A percentile compares a stretch with the other conserved stretches of the same genome.
phyloP scores from a whole-genome alignment of 2,113 vertebrate genomes.

The Ovis canadensis region DNA sequence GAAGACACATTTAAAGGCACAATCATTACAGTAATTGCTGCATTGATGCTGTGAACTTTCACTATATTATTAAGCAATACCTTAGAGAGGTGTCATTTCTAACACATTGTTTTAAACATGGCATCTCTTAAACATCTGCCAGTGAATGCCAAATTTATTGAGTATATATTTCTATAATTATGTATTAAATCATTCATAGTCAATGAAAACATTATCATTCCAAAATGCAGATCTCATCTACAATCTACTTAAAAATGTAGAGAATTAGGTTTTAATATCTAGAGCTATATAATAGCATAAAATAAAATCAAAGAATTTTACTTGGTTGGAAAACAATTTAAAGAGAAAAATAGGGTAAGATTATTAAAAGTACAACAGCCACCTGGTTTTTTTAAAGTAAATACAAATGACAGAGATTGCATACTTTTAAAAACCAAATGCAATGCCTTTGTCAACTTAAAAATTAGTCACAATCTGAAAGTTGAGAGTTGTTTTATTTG shows the following conservation, averaged over 20 bases:
- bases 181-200: background rate
- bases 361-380: background rate
- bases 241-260: background rate
- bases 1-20: constrained; percentile 66
- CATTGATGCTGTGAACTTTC: constrained; percentile 70
- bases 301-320: background rate
- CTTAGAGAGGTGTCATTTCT: constrained; percentile 55
- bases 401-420: background rate
- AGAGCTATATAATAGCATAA: background rate
- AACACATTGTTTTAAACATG: constrained; percentile 60
- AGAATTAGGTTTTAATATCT: background rate
- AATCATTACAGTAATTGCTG: constrained; percentile 72
- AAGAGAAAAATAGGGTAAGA: background rate
- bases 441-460: background rate
- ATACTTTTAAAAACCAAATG: background rate
- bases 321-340: background rate
- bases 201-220: constrained; percentile 11
- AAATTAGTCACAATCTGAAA: background rate
- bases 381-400: background rate
- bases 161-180: constrained; percentile 40
- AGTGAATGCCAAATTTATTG: constrained; percentile 34
- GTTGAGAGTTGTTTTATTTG: background rate
- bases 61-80: constrained; percentile 50
- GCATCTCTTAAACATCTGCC: constrained; percentile 48
- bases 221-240: background rate